A percentile compares a stretch with the other conserved stretches of the same genome.
These are phyloP conservation scores for Drosophila sproati DNA, from an alignment of 1,140 invertebrate genomes.

Conservation along the genomic window DNA sequence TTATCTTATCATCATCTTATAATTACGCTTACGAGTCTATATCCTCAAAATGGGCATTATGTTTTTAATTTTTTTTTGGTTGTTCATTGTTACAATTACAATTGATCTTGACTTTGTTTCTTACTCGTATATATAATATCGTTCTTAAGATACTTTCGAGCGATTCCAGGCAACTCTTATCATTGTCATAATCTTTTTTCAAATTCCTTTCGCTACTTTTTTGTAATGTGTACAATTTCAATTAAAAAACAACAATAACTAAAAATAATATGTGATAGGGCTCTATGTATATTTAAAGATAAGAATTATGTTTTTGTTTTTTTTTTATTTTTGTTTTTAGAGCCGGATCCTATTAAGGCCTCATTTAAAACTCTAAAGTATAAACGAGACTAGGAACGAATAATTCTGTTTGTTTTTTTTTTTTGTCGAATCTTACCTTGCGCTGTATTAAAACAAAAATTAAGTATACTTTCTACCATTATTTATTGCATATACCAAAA, in stretches of 20 bases:
- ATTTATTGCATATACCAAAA: constrained; percentile 29
- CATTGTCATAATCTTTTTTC: constrained; percentile 34
- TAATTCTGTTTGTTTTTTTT: neutral
- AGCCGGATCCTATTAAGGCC: constrained; percentile 1
- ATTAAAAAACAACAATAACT: constrained; percentile 20
- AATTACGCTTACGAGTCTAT: constrained; percentile 34
- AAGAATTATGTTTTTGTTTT: neutral
- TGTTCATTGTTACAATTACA: no score
- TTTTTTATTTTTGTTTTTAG: neutral
- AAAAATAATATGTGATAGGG: constrained; percentile 12
- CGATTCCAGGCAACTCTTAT: constrained; percentile 23
- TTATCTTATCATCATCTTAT: constrained; percentile 41
- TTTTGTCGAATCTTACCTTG: neutral
- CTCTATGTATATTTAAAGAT: constrained; percentile 22
- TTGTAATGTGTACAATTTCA: constrained; percentile 49
- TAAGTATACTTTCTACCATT: neutral
- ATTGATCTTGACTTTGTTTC: neutral
- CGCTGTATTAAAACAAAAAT: constrained; percentile 1
- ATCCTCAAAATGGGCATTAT: constrained; percentile 37
- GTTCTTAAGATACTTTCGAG: neutral
- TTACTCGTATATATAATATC: constrained; percentile 6
- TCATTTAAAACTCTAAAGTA: neutral
- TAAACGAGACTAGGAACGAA: constrained; percentile 1
- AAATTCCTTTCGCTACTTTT: constrained; percentile 50
- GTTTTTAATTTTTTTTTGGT: neutral